Evolutionary conservation across 2,888 invertebrate species (phyloP).

Genomic region (Campoplex capitator): DNA sequence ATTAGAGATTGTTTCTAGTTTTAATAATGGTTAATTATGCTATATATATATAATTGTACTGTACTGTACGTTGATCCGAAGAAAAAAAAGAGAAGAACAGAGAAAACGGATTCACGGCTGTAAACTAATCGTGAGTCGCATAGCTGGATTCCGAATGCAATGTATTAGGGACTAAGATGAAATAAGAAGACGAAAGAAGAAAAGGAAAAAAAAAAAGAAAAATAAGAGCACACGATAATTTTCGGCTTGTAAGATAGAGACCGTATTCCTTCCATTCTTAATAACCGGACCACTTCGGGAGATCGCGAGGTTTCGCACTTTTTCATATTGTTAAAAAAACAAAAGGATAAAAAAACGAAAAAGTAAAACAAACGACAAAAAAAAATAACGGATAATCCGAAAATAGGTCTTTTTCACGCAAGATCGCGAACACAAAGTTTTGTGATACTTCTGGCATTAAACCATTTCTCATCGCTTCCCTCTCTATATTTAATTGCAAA

Average conservation of each 20-base stretch:
- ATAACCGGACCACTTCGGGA: slow-evolving; percentile 69
- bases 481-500: slow-evolving; percentile 57
- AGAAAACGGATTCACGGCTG: slow-evolving; percentile 66
- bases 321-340: slow-evolving; percentile 61
- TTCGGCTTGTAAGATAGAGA: slow-evolving; percentile 81
- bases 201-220: slow-evolving; percentile 59
- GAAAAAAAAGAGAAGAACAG: slow-evolving; percentile 22
- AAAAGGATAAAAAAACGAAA: slow-evolving; percentile 21
- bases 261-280: slow-evolving; percentile 79
- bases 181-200: slow-evolving; percentile 40
- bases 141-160: slow-evolving; percentile 59
- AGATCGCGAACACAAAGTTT: slow-evolving; percentile 65
- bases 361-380: slow-evolving; percentile 7
- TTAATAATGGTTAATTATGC: slow-evolving; percentile 75
- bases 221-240: slow-evolving; percentile 75
- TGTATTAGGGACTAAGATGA: slow-evolving; percentile 54
- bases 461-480: slow-evolving; percentile 39
- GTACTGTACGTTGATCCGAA: slow-evolving; percentile 64
- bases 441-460: slow-evolving; percentile 70
- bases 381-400: slow-evolving; percentile 40
- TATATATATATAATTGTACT: slow-evolving; percentile 49
- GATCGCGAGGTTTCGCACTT: slow-evolving; percentile 70
- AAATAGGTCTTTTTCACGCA: slow-evolving; percentile 62
- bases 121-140: slow-evolving; percentile 63
- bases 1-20: slow-evolving; percentile 84